These are phyloP conservation scores for Teleiodes luculella DNA, from an alignment of 2,888 invertebrate species.

Conservation along the genomic window DNA sequence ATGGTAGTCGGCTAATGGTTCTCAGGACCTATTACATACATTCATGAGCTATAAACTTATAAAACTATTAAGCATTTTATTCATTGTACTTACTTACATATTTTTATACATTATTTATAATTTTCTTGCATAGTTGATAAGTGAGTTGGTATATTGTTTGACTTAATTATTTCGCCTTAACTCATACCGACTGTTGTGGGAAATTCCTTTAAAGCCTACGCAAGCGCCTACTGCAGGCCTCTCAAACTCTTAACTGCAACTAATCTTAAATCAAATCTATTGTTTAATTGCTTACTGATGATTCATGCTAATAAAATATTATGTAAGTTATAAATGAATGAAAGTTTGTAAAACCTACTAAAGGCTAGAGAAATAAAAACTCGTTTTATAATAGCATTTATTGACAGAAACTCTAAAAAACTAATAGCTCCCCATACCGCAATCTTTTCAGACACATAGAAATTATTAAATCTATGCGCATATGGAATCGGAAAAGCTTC, in stretches of 20 bases:
- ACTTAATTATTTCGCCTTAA: neutral
- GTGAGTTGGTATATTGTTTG: no score
- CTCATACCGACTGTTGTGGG: neutral
- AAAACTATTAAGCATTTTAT: no score
- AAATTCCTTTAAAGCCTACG: constrained; percentile 14
- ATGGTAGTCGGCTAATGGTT: neutral
- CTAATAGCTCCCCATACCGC: no score
- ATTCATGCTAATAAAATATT: constrained; percentile 7
- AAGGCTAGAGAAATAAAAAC: no score
- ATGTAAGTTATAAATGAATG: neutral
- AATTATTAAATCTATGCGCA: no score
- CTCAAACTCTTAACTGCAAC: constrained; percentile 4
- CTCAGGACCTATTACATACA: neutral
- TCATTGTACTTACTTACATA: neutral
- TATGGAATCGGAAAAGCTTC: no score
- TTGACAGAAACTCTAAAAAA: no score
- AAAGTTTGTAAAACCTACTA: neutral
- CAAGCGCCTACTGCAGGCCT: constrained; percentile 9
- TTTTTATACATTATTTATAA: no score
- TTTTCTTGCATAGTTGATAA: no score
- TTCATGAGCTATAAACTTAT: no score
- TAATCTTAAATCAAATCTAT: constrained; percentile 15
- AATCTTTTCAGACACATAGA: no score
- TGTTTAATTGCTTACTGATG: constrained; percentile 13
- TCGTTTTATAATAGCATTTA: no score